These are phyloP conservation scores for Danio albolineatus DNA, from an alignment of 2,797 vertebrate genomes.

Conservation along the genomic window DNA sequence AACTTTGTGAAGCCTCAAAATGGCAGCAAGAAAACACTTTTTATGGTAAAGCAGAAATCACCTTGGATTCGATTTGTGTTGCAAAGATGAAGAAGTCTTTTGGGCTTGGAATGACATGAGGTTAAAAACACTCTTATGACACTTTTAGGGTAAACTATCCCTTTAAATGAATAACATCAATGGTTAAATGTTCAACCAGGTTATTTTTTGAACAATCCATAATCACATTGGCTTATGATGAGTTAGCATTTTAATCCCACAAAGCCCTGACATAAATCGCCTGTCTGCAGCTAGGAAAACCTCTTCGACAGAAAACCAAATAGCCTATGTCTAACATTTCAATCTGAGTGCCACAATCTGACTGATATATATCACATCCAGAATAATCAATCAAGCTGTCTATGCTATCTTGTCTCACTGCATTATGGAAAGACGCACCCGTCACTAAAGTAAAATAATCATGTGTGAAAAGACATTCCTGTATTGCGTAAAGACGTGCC, in stretches of 20 bases:
- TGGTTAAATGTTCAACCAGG: constrained; percentile 10
- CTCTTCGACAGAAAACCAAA: constrained; percentile 11
- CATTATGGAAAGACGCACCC: neutral
- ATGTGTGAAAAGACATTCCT: neutral
- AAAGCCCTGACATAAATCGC: neutral
- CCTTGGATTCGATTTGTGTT: neutral
- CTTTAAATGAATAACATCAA: neutral
- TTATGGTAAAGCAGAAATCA: neutral
- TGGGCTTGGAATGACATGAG: neutral
- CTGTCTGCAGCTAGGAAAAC: neutral
- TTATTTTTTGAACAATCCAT: neutral
- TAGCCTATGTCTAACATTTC: neutral
- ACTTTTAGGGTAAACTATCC: neutral
- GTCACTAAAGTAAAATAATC: neutral
- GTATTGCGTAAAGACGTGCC: neutral
- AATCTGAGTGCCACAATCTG: neutral
- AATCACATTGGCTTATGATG: neutral
- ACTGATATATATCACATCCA: neutral
- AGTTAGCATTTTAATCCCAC: constrained; percentile 1
- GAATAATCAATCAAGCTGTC: neutral
- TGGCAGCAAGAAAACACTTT: neutral
- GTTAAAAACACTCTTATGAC: neutral
- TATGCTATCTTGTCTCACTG: neutral
- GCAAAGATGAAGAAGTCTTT: neutral
- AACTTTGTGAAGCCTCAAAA: neutral